A percentile compares a stretch with the other conserved stretches of the same genome.
These are phyloP conservation scores for Epinotia nisella DNA, from an alignment of 2,888 invertebrate genomes.

Conservation along the genomic window DNA sequence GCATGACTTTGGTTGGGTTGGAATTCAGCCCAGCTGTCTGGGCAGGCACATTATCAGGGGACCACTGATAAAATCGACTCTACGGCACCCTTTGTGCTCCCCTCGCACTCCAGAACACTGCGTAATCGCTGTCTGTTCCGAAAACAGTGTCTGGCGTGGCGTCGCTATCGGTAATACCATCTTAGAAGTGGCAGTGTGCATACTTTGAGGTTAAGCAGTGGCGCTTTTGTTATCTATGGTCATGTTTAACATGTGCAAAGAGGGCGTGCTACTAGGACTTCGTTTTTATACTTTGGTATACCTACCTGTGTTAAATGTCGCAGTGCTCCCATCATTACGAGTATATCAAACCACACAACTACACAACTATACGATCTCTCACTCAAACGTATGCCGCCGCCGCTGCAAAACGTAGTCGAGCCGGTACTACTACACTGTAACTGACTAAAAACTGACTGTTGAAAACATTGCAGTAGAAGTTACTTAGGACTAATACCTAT, in stretches of 20 bases:
- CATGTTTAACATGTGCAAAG: conserved; percentile 1
- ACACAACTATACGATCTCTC: too few relatives aligned
- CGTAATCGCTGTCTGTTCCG: conserved; percentile 19
- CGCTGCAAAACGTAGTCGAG: too few relatives aligned
- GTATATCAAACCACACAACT: too few relatives aligned
- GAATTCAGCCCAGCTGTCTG: conserved; percentile 28
- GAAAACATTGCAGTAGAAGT: too few relatives aligned
- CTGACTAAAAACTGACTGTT: too few relatives aligned
- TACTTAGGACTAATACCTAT: too few relatives aligned
- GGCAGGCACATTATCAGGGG: conserved; percentile 23
- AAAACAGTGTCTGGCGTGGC: conserved; percentile 34
- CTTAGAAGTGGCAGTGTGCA: conserved; percentile 18
- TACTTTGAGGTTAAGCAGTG: conserved; percentile 3
- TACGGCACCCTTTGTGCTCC: conserved; percentile 30
- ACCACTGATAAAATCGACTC: conserved; percentile 35
- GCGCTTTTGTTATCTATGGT: not conserved
- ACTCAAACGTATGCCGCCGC: too few relatives aligned
- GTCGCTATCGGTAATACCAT: conserved; percentile 22
- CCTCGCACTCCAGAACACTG: conserved; percentile 16
- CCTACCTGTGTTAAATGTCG: too few relatives aligned
- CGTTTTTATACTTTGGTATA: too few relatives aligned
- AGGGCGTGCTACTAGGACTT: not conserved
- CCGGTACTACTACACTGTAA: too few relatives aligned
- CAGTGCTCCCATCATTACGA: too few relatives aligned
- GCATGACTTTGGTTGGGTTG: too few relatives aligned